Base-by-base conservation (phyloP, 2,888 invertebrate genomes). In the Petrolisthes cinctipes region DNA sequence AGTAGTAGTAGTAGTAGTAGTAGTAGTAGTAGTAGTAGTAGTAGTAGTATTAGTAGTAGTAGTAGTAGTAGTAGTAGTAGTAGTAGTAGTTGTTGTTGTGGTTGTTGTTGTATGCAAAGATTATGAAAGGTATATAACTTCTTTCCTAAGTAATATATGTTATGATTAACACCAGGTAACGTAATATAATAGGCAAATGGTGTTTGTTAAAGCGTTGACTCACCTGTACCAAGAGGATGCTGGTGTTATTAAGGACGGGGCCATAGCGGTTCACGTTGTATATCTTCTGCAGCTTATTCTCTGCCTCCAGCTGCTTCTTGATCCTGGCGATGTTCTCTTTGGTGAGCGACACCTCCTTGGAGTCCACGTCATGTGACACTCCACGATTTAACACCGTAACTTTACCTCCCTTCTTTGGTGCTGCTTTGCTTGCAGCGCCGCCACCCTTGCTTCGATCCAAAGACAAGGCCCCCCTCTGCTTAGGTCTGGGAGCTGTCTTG, bases 181-280 rank as follows among this genome's bases (percentile, higher is more conserved):
- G 14, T 66, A 4, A n/a, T 14, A 78, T 6, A 5, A 11, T n/a
- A 78, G 17, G 23, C 7, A 78, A 75, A 51, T 17, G 20, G 4
- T 37, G 37, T 37, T 37, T 37, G 23, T 17, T 71, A 5, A 4
- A 51, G 56, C 7, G 11, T 0, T 9, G 23, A 79, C 90, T 73
- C 3, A 90, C 90, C 96, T 99, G 95, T 4, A 94, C 91, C 20
- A 92, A 56, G 91, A 98, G 96, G 92, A 98, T 95, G 92, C 97
- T 95, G 83, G 97, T 96, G 93, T 97, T 96, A 92, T 95, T 95
- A 92, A 95, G 95, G 89, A 98, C 94, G 11, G 97, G 96, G 1
- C 98, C 98, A 93, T 96, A 98, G 85, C 95, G 95, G 91, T 98
- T 97, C 92, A 97, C 96, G 93, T 99, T 99, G 93, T 96, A 94